Percentiles rank a stretch among this genome's conserved stretches.
phyloP scores from a whole-genome alignment of 2,888 invertebrate genomes.

The Ypsolopha sequella region DNA sequence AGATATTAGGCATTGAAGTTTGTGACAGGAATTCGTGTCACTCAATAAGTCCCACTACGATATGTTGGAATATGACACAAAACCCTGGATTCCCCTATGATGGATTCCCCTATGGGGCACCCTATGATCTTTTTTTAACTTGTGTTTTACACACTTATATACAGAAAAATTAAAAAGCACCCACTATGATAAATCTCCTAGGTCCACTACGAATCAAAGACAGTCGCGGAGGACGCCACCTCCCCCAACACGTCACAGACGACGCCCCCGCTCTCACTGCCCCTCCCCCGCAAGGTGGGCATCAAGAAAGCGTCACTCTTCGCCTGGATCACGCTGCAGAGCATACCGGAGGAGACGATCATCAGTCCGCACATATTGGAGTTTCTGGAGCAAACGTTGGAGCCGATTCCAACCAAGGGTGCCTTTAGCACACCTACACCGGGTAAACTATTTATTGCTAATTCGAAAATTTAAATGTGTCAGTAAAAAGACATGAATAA shows the following conservation, averaged over 20 bases:
- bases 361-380: constrained; percentile 97
- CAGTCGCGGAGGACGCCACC: constrained; percentile 72
- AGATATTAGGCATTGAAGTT: no score
- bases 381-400: constrained; percentile 96
- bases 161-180: background rate
- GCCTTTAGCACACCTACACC: constrained; percentile 49
- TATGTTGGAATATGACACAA: no score
- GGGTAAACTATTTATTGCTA: constrained; percentile 23
- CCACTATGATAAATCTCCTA: constrained; percentile 20
- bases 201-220: constrained; percentile 87
- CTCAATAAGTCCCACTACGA: no score
- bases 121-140: no score
- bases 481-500: no score
- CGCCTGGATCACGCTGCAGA: constrained; percentile 96
- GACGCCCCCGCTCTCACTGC: constrained; percentile 4
- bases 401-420: constrained; percentile 86
- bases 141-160: no score
- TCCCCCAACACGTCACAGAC: constrained; percentile 36
- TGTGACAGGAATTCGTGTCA: no score
- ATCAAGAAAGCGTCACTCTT: constrained; percentile 91
- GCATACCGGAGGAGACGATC: constrained; percentile 97
- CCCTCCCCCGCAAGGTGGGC: constrained; percentile 64
- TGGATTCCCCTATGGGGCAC: no score
- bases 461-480: no score
- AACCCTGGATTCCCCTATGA: no score